A percentile compares a stretch with the other conserved stretches of the same genome.
phyloP scores from a whole-genome alignment of 2,888 invertebrate species.

The Proisotoma minuta region DNA sequence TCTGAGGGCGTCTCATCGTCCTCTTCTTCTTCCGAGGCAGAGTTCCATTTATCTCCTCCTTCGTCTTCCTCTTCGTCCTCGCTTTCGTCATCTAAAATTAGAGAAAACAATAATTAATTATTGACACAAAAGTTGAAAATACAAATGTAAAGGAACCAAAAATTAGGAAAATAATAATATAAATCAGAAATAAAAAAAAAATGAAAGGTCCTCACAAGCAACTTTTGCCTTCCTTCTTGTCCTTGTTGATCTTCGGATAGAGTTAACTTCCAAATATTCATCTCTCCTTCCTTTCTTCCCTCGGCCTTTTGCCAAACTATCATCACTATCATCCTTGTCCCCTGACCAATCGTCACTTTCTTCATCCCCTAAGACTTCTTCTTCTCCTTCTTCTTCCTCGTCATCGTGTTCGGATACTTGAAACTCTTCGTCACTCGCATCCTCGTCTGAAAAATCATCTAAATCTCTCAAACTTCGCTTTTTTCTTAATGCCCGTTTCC shows the following conservation, averaged over 20 bases:
- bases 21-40: conserved; percentile 38
- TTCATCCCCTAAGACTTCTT: conserved; percentile 57
- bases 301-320: too few relatives aligned
- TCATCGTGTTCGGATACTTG: conserved; percentile 66
- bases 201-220: conserved; percentile 35
- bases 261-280: conserved; percentile 39
- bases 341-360: conserved; percentile 47
- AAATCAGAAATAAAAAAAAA: conserved; percentile 8
- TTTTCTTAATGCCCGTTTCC: conserved; percentile 57
- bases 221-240: conserved; percentile 35
- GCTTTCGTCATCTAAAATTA: conserved; percentile 48
- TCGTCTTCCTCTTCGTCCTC: conserved; percentile 49
- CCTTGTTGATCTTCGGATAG: conserved; percentile 45
- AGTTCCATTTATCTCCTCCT: conserved; percentile 48
- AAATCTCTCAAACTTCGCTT: conserved; percentile 72
- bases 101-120: too few relatives aligned
- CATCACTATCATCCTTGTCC: conserved; percentile 44
- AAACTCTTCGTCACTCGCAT: conserved; percentile 85
- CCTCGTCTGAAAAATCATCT: conserved; percentile 72
- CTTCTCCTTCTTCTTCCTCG: conserved; percentile 59
- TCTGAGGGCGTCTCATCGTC: conserved; percentile 56
- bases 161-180: background rate
- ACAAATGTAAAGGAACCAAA: conserved; percentile 11
- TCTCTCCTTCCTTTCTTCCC: conserved; percentile 39
- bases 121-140: too few relatives aligned